Evolutionary conservation across 1,140 invertebrate genomes (phyloP).

Genomic region (Drosophila parabipectinata): DNA sequence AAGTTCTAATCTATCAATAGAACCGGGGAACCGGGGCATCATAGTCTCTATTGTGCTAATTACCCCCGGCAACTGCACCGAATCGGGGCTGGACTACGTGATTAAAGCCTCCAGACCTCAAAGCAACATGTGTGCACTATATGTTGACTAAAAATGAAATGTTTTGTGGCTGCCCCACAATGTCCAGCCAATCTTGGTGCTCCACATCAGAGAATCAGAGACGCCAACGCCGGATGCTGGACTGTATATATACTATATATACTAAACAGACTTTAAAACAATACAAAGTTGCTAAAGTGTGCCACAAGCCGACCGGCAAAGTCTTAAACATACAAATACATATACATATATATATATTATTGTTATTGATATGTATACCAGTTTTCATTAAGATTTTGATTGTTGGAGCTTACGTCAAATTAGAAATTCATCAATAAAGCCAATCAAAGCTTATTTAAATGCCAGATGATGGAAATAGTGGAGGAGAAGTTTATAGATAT

Average conservation of each 20-base stretch:
- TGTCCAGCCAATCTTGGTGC: slow-evolving; percentile 64
- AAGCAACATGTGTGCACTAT: slow-evolving; percentile 56
- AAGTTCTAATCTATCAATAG: slow-evolving; percentile 62
- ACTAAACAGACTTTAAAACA: slow-evolving; percentile 27
- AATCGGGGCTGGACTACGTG: slow-evolving; percentile 50
- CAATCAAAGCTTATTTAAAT: slow-evolving; percentile 38
- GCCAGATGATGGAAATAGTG: slow-evolving; percentile 4
- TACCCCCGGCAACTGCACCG: slow-evolving; percentile 42
- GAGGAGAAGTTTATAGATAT: background rate
- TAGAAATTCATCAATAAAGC: slow-evolving; percentile 59
- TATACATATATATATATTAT: slow-evolving; percentile 5
- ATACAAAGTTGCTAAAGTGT: slow-evolving; percentile 66
- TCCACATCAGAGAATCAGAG: slow-evolving; percentile 62
- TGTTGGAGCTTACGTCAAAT: slow-evolving; percentile 18
- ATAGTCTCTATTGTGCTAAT: slow-evolving; percentile 49
- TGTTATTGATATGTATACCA: slow-evolving; percentile 3
- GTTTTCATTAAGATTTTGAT: slow-evolving; percentile 20
- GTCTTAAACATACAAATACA: background rate
- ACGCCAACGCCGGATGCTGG: slow-evolving; percentile 66
- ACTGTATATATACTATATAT: slow-evolving; percentile 19
- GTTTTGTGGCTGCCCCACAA: slow-evolving; percentile 32
- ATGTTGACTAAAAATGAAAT: slow-evolving; percentile 11
- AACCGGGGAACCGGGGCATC: slow-evolving; percentile 41
- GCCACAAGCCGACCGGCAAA: slow-evolving; percentile 43
- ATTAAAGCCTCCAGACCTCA: slow-evolving; percentile 43